Conservation (phyloP, 2,797 vertebrate genomes). For the Danionella dracula region DNA sequence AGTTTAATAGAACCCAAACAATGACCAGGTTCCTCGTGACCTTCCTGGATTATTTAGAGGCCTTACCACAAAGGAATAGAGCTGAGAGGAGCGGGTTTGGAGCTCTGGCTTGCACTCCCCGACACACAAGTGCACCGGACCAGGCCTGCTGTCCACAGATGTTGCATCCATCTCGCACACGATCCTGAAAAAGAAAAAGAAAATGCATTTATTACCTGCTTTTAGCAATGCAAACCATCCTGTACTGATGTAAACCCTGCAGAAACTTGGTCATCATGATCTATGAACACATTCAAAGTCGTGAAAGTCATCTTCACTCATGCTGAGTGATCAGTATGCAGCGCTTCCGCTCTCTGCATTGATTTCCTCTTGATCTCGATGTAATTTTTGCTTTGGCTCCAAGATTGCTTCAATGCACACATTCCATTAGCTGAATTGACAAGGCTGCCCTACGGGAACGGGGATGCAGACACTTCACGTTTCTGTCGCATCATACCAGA, state of each 20-base stretch:
- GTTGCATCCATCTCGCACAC: constrained; percentile 93
- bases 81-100: constrained; percentile 81
- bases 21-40: neutral
- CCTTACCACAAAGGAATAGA: constrained; percentile 92
- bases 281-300: neutral
- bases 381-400: constrained; percentile 33
- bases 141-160: constrained; percentile 69
- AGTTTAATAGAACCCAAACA: constrained; percentile 37
- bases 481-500: neutral
- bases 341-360: constrained; percentile 30
- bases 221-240: too few relatives aligned
- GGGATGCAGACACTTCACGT: neutral
- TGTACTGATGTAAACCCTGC: too few relatives aligned
- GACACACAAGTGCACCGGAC: constrained; percentile 88
- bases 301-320: constrained; percentile 42
- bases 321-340: constrained; percentile 45
- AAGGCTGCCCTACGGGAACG: neutral
- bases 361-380: constrained; percentile 29
- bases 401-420: constrained; percentile 49
- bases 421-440: constrained; percentile 21
- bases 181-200: constrained; percentile 70
- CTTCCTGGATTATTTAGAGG: constrained; percentile 25
- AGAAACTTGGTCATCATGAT: too few relatives aligned
- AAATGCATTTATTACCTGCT: neutral
- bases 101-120: constrained; percentile 93